These are phyloP conservation scores for Boloria selene DNA, from an alignment of 2,888 invertebrate genomes.

Conservation along the genomic window DNA sequence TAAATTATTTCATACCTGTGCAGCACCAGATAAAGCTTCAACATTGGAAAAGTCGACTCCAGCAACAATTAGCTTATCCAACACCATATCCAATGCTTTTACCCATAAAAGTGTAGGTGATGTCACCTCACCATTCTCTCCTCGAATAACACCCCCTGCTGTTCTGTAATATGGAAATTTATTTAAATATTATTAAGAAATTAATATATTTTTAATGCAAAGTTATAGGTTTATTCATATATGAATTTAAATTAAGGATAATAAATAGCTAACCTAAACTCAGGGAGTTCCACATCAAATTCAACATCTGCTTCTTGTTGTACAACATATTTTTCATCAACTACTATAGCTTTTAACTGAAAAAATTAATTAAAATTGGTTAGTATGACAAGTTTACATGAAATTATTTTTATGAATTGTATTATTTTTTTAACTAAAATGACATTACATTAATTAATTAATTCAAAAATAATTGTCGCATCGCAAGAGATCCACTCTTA, in stretches of 20 bases:
- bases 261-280: conserved; percentile 86
- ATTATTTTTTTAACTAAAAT: neutral
- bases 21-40: conserved; percentile 93
- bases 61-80: conserved; percentile 90
- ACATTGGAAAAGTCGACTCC: conserved; percentile 93
- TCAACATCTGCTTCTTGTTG: conserved; percentile 91
- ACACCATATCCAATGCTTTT: conserved; percentile 94
- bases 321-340: conserved; percentile 87
- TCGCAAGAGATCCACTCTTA: neutral
- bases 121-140: conserved; percentile 82
- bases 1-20: conserved; percentile 84
- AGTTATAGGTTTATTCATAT: neutral
- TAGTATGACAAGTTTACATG: neutral
- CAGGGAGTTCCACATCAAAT: conserved; percentile 96
- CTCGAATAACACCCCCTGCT: conserved; percentile 79
- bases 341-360: conserved; percentile 94
- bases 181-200: too few species aligned
- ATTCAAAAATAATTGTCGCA: neutral
- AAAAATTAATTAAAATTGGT: conserved; percentile 50
- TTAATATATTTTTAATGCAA: neutral
- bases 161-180: conserved; percentile 58
- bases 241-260: conserved; percentile 11
- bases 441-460: neutral
- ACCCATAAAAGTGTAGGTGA: conserved; percentile 97
- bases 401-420: neutral